Base-by-base conservation (phyloP, 2,888 invertebrate species). In the Unio delphinus region DNA sequence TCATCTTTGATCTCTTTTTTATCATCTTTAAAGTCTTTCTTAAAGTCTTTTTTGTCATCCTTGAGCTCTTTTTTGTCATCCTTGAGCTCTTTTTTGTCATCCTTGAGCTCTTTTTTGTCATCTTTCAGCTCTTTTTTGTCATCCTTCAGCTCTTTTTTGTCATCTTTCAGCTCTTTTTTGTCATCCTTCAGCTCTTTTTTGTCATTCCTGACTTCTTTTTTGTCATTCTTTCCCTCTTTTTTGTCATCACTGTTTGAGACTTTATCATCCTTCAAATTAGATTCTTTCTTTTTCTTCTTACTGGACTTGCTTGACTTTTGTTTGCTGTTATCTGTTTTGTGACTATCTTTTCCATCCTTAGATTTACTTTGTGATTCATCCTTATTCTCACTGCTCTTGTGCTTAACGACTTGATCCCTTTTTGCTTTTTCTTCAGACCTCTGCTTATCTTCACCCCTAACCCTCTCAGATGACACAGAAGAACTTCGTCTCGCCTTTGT, bases 161-260 rank as follows among this genome's bases (percentile, higher is more conserved):
- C 66, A 30, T 72, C 71, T 59, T 55, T 66, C 56, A 55, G 61
- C 55, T 69, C 70, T 28, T 59, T 63, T 54, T 23, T 62, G 28
- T 73, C 66, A 58, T 66, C 63, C 58, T 74, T 61, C 8, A 65
- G 54, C 20, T 18, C 55, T 23, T 65, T 65, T 55, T 55, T 61
- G 30, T 70, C 68, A 61, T 59, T 64, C 45, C 64, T 67, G 15
- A n/a, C 30, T 20, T 70, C 72, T 54, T 65, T 58, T 58, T 76
- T 72, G 54, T 67, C 64, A 60, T 73, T 68, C 56, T 45, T 68
- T 18, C 73, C 73, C 45, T 72, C 69, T 34, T 70, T 72, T 20
- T 70, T 70, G 18, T 80, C 75, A 60, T 72, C 74, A 20, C 68
- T 74, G 23, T 45, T 45, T 45, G 45, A 45, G 57, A 55, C 26